Percentiles rank a stretch among this genome's conserved stretches.
phyloP scores from a whole-genome alignment of 2,113 vertebrate species.

The Aviceda subcristata region DNA sequence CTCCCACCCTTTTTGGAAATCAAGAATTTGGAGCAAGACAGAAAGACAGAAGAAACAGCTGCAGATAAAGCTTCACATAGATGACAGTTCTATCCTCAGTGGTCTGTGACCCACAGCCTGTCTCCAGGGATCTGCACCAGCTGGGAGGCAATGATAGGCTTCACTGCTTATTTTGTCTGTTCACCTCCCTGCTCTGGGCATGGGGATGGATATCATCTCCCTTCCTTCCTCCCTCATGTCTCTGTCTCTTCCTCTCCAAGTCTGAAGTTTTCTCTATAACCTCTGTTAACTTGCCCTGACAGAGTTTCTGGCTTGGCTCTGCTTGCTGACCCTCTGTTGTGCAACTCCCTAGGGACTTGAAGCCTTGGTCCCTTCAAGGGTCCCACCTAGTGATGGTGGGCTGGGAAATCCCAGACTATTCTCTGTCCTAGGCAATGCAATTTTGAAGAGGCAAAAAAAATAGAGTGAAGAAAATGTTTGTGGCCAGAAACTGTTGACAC shows the following conservation, averaged over 20 bases:
- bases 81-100: not conserved
- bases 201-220: not conserved
- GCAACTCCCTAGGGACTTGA: not conserved
- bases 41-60: not conserved
- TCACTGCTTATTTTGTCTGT: not conserved
- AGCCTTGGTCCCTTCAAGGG: not conserved
- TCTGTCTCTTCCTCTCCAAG: not conserved
- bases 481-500: not conserved
- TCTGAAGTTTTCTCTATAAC: not conserved
- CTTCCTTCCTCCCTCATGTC: not conserved
- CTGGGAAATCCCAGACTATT: not conserved
- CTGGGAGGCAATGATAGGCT: conserved; percentile 53
- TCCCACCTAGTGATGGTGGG: not conserved
- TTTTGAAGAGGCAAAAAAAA: not conserved
- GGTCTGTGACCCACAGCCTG: not conserved
- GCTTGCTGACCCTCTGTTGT: not conserved
- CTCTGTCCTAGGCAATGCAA: not conserved
- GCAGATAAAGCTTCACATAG: not conserved
- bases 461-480: not conserved
- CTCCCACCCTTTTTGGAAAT: conserved; percentile 41
- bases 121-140: not conserved
- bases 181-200: not conserved
- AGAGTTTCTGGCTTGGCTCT: not conserved
- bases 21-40: not conserved
- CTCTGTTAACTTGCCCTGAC: not conserved